These are phyloP conservation scores for Craniophora ligustri DNA, from an alignment of 2,888 invertebrate species.

Conservation along the genomic window DNA sequence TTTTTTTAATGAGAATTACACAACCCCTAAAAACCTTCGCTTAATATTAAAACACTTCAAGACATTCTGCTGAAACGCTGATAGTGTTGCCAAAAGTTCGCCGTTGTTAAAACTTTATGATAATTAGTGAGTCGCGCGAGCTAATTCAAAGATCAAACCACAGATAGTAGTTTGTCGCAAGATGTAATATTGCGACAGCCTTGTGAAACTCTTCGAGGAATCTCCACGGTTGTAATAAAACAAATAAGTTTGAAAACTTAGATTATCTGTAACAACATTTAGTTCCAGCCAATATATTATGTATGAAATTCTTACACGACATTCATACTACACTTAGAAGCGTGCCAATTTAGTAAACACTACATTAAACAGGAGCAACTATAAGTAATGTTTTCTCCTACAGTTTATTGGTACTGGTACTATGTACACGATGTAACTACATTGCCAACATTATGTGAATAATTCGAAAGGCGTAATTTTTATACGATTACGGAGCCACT, in stretches of 20 bases:
- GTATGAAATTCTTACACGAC: too few species aligned
- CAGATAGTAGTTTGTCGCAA: slow-evolving; percentile 65
- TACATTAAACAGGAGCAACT: not conserved
- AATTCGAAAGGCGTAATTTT: slow-evolving; percentile 77
- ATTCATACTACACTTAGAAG: slow-evolving; percentile 32
- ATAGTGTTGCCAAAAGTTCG: slow-evolving; percentile 76
- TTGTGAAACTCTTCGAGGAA: slow-evolving; percentile 47
- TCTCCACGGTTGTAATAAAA: slow-evolving; percentile 43
- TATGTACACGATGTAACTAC: not conserved
- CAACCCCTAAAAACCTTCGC: slow-evolving; percentile 57
- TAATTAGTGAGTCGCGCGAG: slow-evolving; percentile 76
- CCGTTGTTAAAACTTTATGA: slow-evolving; percentile 77
- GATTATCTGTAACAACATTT: slow-evolving; percentile 42
- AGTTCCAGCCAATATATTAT: slow-evolving; percentile 44
- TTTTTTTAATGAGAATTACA: slow-evolving; percentile 35
- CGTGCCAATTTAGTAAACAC: slow-evolving; percentile 19
- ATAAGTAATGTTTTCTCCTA: too few species aligned
- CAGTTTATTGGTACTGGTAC: slow-evolving; percentile 1
- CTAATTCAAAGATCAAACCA: slow-evolving; percentile 77
- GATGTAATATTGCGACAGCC: slow-evolving; percentile 54
- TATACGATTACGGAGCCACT: slow-evolving; percentile 80
- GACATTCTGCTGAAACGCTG: slow-evolving; percentile 64
- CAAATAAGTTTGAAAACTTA: slow-evolving; percentile 62
- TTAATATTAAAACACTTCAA: slow-evolving; percentile 65
- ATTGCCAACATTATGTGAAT: slow-evolving; percentile 41